Evolutionary conservation across 2,888 invertebrate genomes (phyloP).

Genomic region (Lithosia quadra): DNA sequence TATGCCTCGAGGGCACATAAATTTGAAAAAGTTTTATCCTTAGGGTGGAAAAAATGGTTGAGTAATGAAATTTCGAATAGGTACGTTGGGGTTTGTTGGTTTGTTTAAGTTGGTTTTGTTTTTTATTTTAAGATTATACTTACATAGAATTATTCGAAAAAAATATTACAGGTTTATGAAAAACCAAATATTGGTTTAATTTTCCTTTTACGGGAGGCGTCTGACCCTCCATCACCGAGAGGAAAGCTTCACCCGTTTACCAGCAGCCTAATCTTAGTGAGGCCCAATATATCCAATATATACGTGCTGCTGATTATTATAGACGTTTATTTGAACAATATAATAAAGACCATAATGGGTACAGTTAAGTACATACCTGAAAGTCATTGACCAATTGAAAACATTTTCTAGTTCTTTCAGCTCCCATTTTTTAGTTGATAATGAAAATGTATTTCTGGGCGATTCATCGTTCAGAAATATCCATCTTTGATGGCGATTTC

Average conservation of each 20-base stretch:
- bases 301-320: too few species aligned
- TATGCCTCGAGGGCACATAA: not conserved
- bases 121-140: not conserved
- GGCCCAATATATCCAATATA: too few species aligned
- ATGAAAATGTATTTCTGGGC: constrained; percentile 86
- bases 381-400: constrained; percentile 92
- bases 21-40: constrained; percentile 2
- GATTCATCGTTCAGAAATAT: constrained; percentile 91
- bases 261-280: too few species aligned
- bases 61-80: not conserved
- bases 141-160: not conserved
- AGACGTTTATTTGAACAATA: not conserved
- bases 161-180: too few species aligned
- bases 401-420: constrained; percentile 81
- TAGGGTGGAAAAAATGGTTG: not conserved
- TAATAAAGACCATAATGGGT: not conserved
- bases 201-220: too few species aligned
- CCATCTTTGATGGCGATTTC: constrained; percentile 87
- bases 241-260: not conserved
- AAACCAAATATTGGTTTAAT: too few species aligned
- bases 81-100: not conserved
- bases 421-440: constrained; percentile 64
- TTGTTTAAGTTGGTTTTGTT: not conserved
- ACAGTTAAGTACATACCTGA: constrained; percentile 73
- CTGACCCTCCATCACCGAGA: too few species aligned